Base-by-base conservation (phyloP, 2,113 vertebrate species). In the Eretmochelys imbricata region DNA sequence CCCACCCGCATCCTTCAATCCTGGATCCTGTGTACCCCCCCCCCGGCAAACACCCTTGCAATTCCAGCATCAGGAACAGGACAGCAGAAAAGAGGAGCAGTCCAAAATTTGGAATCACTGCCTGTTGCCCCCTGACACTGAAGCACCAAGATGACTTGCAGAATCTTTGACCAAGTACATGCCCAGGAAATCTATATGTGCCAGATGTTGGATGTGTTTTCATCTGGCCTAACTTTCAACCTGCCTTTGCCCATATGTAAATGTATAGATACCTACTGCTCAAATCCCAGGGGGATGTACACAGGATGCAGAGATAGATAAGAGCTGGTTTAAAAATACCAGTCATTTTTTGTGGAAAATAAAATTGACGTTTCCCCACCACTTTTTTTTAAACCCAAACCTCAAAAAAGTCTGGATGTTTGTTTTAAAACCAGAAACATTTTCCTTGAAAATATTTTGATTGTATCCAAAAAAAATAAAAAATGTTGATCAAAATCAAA, bases 41-140 rank as follows among this genome's bases (percentile, higher is more conserved):
- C 75, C 17, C 14, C 75, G 9, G 65, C 22, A 81, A 80, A 85
- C 92, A 62, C 29, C 29, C 0, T 5, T 46, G 27, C 81, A 42
- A 87, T 8, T 7, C 16, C 22, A 12, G 78, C 11, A 65, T 10
- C n/a, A 38, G 6, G 54, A 80, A 90, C 89, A 1, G 0, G 5
- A 29, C 19, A 80, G 54, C 46, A 57, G 14, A 80, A 4, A 20
- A 8, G 72, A 31, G 5, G 2, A 17, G 42, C 31, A 92, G 16
- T 19, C 10, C n/a, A 51, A 88, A 2, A 35, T 27, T n/a, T 19
- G 57, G 31, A 69, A 31, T 89, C 38, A 57, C n/a, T 25, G 8
- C 65, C 35, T 35, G 35, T 22, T 4, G 4, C 62, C 16, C 17
- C 31, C 13, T 69, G 38, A 50, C 76, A 8, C 29, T 83, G 13